Conservation (phyloP, 2,113 vertebrate genomes). For the Sinocyclocheilus anshuiensis region DNA sequence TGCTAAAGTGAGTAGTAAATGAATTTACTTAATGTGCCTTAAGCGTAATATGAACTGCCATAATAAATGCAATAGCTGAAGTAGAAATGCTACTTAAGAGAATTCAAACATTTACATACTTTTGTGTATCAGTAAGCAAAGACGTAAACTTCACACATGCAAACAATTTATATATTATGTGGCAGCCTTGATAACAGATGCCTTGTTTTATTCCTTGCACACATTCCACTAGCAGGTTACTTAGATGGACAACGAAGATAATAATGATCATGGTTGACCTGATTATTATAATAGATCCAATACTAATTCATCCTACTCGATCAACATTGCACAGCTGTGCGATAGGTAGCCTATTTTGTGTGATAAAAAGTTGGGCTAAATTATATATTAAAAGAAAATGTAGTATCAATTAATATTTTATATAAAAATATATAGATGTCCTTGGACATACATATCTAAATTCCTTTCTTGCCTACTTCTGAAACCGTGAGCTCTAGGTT, state of each 20-base stretch:
- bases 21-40: background rate
- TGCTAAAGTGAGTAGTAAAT: background rate
- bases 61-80: background rate
- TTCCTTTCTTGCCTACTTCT: background rate
- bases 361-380: background rate
- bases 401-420: background rate
- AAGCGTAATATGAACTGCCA: background rate
- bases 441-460: background rate
- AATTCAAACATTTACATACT: slow-evolving; percentile 23
- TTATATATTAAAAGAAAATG: background rate
- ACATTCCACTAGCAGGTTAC: background rate
- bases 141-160: background rate
- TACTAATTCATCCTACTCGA: background rate
- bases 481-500: background rate
- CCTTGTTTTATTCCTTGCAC: background rate
- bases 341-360: background rate
- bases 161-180: slow-evolving; percentile 11
- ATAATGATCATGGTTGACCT: background rate
- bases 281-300: background rate
- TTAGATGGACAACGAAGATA: background rate
- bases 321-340: background rate
- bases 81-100: background rate
- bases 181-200: background rate
- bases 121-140: background rate
- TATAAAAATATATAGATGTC: background rate